phyloP scores from a whole-genome alignment of 2,113 vertebrate species.

The Ptyas mucosa region DNA sequence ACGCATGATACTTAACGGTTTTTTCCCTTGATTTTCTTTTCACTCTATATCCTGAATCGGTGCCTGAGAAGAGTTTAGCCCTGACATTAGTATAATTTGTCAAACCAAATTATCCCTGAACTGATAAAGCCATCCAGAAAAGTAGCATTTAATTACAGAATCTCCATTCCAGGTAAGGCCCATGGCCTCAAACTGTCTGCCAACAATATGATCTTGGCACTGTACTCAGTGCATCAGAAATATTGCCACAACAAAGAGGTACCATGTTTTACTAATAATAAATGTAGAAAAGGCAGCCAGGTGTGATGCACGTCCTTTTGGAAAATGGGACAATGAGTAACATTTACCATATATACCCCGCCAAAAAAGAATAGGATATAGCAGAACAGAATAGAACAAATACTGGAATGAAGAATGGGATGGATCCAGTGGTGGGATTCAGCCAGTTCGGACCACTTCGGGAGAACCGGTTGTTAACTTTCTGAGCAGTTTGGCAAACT shows the following conservation, averaged over 20 bases:
- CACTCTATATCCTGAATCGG: conserved; percentile 14
- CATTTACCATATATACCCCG: not conserved
- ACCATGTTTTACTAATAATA: not conserved
- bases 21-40: not conserved
- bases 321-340: not conserved
- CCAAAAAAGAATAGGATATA: not conserved
- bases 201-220: too few species aligned
- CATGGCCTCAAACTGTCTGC: not conserved
- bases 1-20: conserved; percentile 3
- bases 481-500: too few species aligned
- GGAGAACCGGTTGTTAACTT: too few species aligned
- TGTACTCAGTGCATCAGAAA: not conserved
- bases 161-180: not conserved
- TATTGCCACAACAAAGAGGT: not conserved
- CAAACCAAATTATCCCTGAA: not conserved
- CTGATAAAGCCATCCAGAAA: not conserved
- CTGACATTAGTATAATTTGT: conserved; percentile 12
- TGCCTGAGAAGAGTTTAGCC: conserved; percentile 11
- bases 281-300: not conserved
- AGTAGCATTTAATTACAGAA: not conserved
- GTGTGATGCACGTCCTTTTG: not conserved
- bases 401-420: too few species aligned
- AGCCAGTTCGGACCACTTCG: too few species aligned
- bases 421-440: too few species aligned
- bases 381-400: not conserved